Conservation (phyloP, 2,113 vertebrate genomes). For the Neopipo cinnamomea region DNA sequence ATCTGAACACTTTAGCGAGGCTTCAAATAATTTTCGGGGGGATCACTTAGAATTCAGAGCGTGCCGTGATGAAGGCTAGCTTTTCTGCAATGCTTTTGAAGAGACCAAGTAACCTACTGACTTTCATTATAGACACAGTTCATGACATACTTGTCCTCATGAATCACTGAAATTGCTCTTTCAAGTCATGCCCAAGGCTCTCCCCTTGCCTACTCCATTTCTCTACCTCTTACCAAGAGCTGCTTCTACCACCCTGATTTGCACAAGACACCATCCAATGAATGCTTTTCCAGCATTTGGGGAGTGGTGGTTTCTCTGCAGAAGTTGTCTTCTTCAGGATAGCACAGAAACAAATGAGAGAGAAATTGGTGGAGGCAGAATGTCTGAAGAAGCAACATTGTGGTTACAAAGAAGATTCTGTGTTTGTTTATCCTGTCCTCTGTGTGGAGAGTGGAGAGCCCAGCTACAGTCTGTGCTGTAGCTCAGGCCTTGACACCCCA, state of each 20-base stretch:
- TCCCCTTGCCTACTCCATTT: background rate
- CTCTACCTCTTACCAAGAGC: background rate
- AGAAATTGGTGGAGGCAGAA: background rate
- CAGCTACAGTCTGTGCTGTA: background rate
- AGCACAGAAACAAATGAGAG: background rate
- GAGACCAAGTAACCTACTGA: constrained; percentile 22
- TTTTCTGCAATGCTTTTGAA: background rate
- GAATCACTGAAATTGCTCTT: background rate
- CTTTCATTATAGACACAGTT: background rate
- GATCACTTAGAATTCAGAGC: constrained; percentile 12
- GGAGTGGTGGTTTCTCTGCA: background rate
- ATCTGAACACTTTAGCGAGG: background rate
- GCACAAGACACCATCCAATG: background rate
- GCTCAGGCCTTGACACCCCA: background rate
- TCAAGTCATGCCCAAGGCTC: background rate
- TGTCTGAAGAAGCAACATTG: background rate
- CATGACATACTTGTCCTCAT: background rate
- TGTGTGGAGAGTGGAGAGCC: background rate
- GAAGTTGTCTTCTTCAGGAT: background rate
- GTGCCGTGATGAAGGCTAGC: background rate
- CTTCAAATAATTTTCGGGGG: background rate
- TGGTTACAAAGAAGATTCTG: background rate
- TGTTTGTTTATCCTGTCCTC: background rate
- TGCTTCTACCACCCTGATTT: background rate
- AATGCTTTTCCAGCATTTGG: background rate